phyloP scores from a whole-genome alignment of 2,888 invertebrate species.

The Drosophila fungiperda region DNA sequence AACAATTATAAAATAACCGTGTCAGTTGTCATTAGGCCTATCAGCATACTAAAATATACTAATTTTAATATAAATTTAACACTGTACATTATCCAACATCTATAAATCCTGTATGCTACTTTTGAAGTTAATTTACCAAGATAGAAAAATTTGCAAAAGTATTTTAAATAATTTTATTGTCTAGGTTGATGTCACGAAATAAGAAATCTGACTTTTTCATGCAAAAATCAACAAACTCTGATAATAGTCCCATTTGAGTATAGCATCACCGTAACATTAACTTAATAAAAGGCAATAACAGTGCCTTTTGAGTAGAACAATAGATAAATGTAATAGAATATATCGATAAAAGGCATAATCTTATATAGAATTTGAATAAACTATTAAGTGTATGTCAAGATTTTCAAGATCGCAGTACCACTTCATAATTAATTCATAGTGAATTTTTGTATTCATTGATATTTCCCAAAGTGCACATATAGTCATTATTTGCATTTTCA shows the following conservation, averaged over 20 bases:
- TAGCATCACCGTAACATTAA: slow-evolving; percentile 4
- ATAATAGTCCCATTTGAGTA: slow-evolving; percentile 5
- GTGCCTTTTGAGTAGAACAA: slow-evolving; percentile 9
- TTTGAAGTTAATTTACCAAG: background rate
- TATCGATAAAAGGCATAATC: background rate
- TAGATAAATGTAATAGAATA: too few species aligned
- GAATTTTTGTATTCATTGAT: too few species aligned
- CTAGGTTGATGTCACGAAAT: background rate
- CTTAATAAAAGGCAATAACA: background rate
- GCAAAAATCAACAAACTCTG: background rate
- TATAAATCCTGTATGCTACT: background rate
- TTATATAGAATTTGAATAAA: background rate
- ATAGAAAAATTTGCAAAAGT: background rate
- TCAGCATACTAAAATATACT: background rate
- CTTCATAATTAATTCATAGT: background rate
- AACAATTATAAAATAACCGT: background rate
- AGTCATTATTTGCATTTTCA: background rate
- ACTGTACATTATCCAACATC: background rate
- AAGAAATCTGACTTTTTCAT: background rate
- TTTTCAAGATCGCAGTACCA: background rate
- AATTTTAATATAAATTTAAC: background rate
- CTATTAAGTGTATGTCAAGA: background rate
- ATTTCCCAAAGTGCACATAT: background rate
- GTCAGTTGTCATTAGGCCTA: background rate
- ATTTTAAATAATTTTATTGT: background rate